phyloP scores from a whole-genome alignment of 23 tunicate genomes.

The Ascidia mentula region DNA sequence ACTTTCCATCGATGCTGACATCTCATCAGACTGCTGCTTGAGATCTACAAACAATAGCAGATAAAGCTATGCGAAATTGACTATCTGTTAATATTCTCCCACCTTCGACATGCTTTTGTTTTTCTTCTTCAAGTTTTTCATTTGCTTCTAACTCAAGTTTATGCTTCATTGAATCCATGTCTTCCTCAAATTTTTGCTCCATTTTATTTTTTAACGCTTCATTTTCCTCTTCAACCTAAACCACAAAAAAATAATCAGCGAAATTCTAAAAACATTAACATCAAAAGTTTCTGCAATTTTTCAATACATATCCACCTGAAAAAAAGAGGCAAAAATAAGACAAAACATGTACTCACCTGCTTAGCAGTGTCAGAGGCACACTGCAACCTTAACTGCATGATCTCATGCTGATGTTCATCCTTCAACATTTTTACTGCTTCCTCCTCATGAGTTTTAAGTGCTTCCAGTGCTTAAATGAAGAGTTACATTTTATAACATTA shows the following conservation, averaged over 20 bases:
- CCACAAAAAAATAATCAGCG: not conserved
- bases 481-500: not conserved
- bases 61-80: not conserved
- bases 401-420: constrained; percentile 41
- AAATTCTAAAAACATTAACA: not conserved
- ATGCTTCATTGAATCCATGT: constrained; percentile 34
- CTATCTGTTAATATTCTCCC: not conserved
- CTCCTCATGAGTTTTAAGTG: not conserved
- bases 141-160: constrained; percentile 42
- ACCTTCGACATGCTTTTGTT: constrained; percentile 48
- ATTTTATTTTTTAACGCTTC: constrained; percentile 26
- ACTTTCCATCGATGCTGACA: constrained; percentile 52
- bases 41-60: constrained; percentile 35
- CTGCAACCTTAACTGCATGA: constrained; percentile 67
- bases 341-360: constrained; percentile 70
- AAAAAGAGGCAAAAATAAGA: no score
- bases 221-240: constrained; percentile 76
- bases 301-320: no score
- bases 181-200: constrained; percentile 19
- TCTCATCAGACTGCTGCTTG: constrained; percentile 46
- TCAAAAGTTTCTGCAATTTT: no score
- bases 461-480: not conserved
- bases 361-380: constrained; percentile 93
- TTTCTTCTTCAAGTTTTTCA: constrained; percentile 20
- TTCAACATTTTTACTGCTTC: constrained; percentile 19